Base-by-base conservation (phyloP, 2,888 invertebrate species). In the Cerastoderma edule region DNA sequence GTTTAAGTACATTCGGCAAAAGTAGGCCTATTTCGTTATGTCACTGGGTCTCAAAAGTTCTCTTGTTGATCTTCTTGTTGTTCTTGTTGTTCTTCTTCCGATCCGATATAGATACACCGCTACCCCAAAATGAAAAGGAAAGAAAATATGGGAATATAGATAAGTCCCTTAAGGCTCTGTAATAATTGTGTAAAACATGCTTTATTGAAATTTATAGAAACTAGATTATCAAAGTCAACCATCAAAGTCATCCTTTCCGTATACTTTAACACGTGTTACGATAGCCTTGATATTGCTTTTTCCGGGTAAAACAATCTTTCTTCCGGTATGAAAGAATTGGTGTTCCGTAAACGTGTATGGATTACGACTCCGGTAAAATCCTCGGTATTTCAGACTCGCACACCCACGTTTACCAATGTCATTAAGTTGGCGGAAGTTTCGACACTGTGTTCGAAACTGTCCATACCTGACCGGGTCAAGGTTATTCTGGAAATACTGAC, bases 401-500 rank as follows among this genome's bases (percentile, higher is more conserved):
- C 90, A 90, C 0, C 88, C 89, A 28, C 70, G 67, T 35, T 81
- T 76, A 50, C 84, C 85, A 27, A 87, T 72, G 6, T 54, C 46
- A 33, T 76, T 83, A 5, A 88, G 71, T 16, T 72, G 76, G 24
- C 69, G 46, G 28, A 82, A 85, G 13, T 81, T 70, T 2, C 64
- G 73, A 67, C 90, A 90, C 56, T 76, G 71, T 24, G 35, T 65
- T 24, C 78, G 78, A 72, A 90, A 84, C 73, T 83, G 84, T 16
- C 72, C 75, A 69, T 78, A 78, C 63, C 89, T 86, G 0, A 80
- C 79, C 2, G 89, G 87, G 67, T 89, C 89, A 28, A 87, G 80
- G 22, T 87, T 84, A 39, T 89, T 89, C 48, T 88, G 87, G 60
- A 90, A 90, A 64, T 87, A 88, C 56, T 89, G 88, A 3, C 88